These are phyloP conservation scores for Alethe diademata DNA, from an alignment of 2,113 vertebrate genomes.

Conservation along the genomic window DNA sequence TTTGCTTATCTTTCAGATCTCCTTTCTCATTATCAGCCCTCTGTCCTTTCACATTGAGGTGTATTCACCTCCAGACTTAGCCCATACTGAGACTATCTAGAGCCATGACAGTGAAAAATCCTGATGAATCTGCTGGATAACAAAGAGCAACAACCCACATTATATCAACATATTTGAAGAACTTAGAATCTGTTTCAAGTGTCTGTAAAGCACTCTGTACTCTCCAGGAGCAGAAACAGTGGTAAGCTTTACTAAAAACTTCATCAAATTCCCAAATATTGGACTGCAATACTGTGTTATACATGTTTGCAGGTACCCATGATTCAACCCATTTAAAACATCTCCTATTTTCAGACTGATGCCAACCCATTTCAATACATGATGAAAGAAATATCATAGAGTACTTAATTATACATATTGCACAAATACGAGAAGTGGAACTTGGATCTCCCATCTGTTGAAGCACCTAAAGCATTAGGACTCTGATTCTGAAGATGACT, in stretches of 20 bases:
- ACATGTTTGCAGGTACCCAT: neutral
- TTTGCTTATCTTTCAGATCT: neutral
- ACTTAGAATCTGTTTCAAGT: neutral
- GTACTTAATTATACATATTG: neutral
- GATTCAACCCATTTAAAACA: neutral
- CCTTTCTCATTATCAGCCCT: neutral
- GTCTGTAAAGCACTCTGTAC: neutral
- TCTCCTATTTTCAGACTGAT: neutral
- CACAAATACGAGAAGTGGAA: neutral
- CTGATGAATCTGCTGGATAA: neutral
- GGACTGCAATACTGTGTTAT: neutral
- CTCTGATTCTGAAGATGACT: neutral
- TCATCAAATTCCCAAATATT: neutral
- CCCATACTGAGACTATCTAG: neutral
- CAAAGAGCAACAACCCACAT: neutral
- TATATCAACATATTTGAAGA: accelerated
- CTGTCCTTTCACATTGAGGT: neutral
- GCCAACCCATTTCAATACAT: neutral
- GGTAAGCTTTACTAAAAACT: neutral
- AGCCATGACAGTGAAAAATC: neutral
- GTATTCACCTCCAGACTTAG: neutral
- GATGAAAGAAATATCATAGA: neutral
- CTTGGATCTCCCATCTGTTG: neutral
- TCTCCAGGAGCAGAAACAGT: neutral
- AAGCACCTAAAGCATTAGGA: neutral